These are phyloP conservation scores for Cheilosia vernalis DNA, from an alignment of 2,888 invertebrate species.

Conservation along the genomic window DNA sequence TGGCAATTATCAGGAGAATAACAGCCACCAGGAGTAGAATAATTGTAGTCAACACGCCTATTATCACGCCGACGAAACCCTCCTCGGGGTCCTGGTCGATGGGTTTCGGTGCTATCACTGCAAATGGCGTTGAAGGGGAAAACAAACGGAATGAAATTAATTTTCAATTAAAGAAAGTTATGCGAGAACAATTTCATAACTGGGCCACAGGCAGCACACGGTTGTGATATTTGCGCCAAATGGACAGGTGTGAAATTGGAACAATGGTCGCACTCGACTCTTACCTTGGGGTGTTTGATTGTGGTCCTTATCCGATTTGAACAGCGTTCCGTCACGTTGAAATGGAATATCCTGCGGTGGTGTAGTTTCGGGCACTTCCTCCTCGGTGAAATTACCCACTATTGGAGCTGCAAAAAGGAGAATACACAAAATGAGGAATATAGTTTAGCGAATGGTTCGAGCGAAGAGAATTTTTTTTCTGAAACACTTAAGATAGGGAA, in stretches of 20 bases:
- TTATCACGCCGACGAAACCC: conserved; percentile 87
- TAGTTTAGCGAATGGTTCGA: neutral
- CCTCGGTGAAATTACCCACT: conserved; percentile 65
- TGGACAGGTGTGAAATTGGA: conserved; percentile 9
- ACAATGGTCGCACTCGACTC: conserved; percentile 1
- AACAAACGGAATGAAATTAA: conserved; percentile 26
- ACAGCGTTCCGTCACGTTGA: conserved; percentile 53
- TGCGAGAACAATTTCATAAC: conserved; percentile 55
- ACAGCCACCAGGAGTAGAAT: conserved; percentile 88
- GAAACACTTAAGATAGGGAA: too few species aligned
- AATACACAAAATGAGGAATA: neutral
- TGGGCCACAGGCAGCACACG: conserved; percentile 15
- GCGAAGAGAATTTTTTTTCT: neutral
- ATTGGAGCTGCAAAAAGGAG: conserved; percentile 52
- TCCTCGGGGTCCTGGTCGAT: conserved; percentile 86
- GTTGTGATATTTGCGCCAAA: neutral
- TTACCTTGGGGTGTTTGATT: conserved; percentile 66
- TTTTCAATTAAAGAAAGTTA: conserved; percentile 56
- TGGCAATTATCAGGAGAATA: conserved; percentile 88
- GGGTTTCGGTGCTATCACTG: conserved; percentile 84
- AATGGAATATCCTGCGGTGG: conserved; percentile 62
- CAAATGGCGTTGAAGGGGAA: neutral
- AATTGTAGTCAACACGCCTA: conserved; percentile 89
- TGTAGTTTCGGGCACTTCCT: conserved; percentile 60
- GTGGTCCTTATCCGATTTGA: conserved; percentile 57